Conservation (phyloP, 1,140 invertebrate genomes). For the Neodiprion fabricii region DNA sequence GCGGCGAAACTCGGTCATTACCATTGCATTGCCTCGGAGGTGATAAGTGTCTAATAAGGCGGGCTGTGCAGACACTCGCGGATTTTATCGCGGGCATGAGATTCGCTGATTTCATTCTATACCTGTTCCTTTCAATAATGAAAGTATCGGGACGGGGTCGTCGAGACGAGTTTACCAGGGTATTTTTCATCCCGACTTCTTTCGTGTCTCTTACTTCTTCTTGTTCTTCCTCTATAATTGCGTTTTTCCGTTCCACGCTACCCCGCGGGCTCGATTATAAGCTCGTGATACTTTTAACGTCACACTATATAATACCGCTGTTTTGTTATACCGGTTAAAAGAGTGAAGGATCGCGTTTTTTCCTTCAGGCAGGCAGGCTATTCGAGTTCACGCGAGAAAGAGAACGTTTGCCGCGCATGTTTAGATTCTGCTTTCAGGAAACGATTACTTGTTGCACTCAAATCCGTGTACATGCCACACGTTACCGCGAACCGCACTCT, state of each 20-base stretch:
- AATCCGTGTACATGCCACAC: not conserved
- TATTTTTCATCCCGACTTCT: not conserved
- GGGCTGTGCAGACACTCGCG: not conserved
- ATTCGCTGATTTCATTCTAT: not conserved
- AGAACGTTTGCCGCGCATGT: not conserved
- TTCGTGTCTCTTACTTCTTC: not conserved
- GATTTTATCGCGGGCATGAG: not conserved
- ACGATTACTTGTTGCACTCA: not conserved
- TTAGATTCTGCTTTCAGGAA: not conserved
- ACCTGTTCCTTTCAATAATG: not conserved
- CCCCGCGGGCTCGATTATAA: too few species aligned
- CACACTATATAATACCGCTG: too few species aligned
- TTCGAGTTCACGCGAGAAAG: not conserved
- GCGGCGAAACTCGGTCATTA: constrained; percentile 4
- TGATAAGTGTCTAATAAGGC: constrained; percentile 4
- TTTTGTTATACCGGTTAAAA: not conserved
- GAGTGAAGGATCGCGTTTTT: not conserved
- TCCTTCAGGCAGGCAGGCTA: not conserved
- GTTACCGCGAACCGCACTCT: not conserved
- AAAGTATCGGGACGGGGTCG: too few species aligned
- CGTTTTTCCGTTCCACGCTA: too few species aligned
- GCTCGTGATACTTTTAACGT: too few species aligned
- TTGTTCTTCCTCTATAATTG: too few species aligned
- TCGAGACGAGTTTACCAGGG: not conserved
- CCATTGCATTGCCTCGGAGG: not conserved